These are phyloP conservation scores for Metopolophium dirhodum DNA, from an alignment of 1,140 invertebrate genomes.

Conservation along the genomic window DNA sequence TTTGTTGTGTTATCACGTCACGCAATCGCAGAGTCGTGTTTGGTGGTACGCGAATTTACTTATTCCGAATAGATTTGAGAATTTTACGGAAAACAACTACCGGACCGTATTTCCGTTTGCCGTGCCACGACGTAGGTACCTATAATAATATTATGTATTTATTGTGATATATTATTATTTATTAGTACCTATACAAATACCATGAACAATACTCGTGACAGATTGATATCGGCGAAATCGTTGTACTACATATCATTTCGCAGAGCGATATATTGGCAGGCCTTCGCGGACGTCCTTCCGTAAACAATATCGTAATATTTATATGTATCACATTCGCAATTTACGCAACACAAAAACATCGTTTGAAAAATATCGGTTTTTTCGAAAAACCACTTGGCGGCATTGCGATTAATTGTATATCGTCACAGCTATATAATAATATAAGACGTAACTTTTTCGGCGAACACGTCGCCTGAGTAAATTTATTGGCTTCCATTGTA, in stretches of 20 bases:
- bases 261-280: neutral
- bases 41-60: neutral
- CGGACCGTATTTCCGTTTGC: conserved; percentile 11
- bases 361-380: neutral
- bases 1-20: neutral
- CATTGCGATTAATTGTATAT: neutral
- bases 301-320: neutral
- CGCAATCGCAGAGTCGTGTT: neutral
- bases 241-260: neutral
- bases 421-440: neutral
- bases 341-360: neutral
- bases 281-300: neutral
- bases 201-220: neutral
- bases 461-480: neutral
- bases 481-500: conserved; percentile 35
- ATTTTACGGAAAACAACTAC: neutral
- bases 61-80: neutral
- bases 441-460: conserved; percentile 26
- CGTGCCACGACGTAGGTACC: neutral
- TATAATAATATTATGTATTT: neutral
- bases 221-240: neutral
- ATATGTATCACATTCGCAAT: neutral
- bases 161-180: neutral
- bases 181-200: neutral
- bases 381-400: conserved; percentile 20